These are phyloP conservation scores for Chamaedrilus cognettii DNA, from an alignment of 2,888 invertebrate species.

Conservation along the genomic window DNA sequence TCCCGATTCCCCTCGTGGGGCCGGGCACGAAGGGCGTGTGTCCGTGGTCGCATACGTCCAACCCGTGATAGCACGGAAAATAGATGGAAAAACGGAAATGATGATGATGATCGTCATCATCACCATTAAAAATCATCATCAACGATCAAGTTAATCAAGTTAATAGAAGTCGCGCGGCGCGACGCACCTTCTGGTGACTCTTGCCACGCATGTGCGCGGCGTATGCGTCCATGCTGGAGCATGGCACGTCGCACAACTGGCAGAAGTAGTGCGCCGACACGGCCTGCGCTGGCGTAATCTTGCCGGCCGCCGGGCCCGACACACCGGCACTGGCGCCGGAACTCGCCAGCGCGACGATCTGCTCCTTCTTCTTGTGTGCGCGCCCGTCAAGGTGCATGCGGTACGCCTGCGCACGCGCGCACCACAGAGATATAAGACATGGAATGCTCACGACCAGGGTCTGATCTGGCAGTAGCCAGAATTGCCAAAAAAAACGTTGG, in stretches of 20 bases:
- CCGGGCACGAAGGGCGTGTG: too few relatives aligned
- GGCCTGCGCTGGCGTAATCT: constrained; percentile 2
- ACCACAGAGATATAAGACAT: neutral
- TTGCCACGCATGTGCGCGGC: constrained; percentile 97
- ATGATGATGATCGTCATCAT: too few relatives aligned
- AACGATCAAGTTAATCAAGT: too few relatives aligned
- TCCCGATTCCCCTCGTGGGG: too few relatives aligned
- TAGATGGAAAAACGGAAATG: too few relatives aligned
- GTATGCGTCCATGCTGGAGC: constrained; percentile 98
- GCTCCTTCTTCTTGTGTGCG: constrained; percentile 98
- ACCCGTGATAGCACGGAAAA: too few relatives aligned
- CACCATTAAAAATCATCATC: too few relatives aligned
- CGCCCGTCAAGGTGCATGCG: constrained; percentile 87
- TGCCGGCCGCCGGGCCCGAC: neutral
- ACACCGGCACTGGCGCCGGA: neutral
- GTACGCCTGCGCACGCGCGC: constrained; percentile 9
- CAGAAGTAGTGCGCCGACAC: constrained; percentile 62
- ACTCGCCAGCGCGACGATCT: constrained; percentile 79
- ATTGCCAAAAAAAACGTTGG: too few relatives aligned
- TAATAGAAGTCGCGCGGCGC: neutral
- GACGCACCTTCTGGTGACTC: constrained; percentile 89
- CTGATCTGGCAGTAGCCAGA: too few relatives aligned
- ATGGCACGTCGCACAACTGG: constrained; percentile 97
- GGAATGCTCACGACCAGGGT: too few relatives aligned
- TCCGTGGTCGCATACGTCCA: too few relatives aligned